A percentile compares a stretch with the other conserved stretches of the same genome.
These are phyloP conservation scores for Clavelina lepadiformis DNA, from an alignment of 23 tunicate species.

Conservation along the genomic window DNA sequence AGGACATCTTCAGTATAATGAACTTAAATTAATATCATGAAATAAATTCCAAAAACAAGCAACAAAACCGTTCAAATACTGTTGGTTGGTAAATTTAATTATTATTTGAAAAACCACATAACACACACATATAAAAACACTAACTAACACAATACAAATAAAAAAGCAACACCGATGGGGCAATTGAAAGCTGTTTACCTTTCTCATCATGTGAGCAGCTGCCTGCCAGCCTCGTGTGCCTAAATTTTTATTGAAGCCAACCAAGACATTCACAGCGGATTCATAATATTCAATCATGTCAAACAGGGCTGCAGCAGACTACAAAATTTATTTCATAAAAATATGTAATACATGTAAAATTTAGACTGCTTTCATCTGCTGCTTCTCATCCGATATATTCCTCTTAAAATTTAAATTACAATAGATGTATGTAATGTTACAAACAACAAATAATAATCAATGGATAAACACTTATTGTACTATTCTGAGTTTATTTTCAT, in stretches of 20 bases:
- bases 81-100: no score
- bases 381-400: neutral
- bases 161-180: no score
- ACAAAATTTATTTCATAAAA: neutral
- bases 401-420: neutral
- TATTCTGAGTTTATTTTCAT: no score
- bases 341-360: neutral
- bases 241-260: constrained; percentile 90
- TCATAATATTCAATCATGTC: constrained; percentile 96
- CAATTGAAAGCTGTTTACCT: constrained; percentile 41
- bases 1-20: constrained; percentile 63
- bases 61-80: no score
- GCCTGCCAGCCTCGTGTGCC: constrained; percentile 98
- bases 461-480: neutral
- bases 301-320: constrained; percentile 79
- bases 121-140: no score
- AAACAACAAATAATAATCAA: no score
- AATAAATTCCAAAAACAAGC: neutral
- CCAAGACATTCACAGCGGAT: constrained; percentile 83
- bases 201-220: constrained; percentile 96
- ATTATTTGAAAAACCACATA: no score
- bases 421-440: neutral
- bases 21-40: neutral
- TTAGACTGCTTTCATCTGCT: neutral
- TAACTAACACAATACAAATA: no score